These are phyloP conservation scores for Orthosia gothica DNA, from an alignment of 2,888 invertebrate species.

Conservation along the genomic window DNA sequence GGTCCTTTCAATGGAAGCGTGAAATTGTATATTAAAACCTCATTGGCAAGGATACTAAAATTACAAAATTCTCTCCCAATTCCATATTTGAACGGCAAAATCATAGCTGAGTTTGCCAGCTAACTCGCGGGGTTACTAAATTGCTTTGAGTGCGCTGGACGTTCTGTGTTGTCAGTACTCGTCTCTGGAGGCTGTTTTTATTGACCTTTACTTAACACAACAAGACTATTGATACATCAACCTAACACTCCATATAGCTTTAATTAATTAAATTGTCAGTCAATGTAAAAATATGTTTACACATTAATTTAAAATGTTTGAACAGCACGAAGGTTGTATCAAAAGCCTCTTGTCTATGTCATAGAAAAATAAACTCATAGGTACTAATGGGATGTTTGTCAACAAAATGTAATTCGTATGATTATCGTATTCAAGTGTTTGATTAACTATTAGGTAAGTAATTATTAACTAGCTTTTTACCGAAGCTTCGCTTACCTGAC, in stretches of 20 bases:
- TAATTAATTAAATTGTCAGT: slow-evolving; percentile 11
- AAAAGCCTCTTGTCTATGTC: not conserved
- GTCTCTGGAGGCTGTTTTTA: not conserved
- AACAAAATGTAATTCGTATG: slow-evolving; percentile 7
- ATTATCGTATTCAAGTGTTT: not conserved
- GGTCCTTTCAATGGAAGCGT: too few species aligned
- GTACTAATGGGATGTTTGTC: slow-evolving; percentile 9
- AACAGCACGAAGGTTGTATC: slow-evolving; percentile 13
- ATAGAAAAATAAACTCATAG: slow-evolving; percentile 4
- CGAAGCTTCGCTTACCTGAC: too few species aligned
- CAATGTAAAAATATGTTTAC: slow-evolving; percentile 7
- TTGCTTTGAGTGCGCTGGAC: too few species aligned
- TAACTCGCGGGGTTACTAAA: too few species aligned
- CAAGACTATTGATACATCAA: not conserved
- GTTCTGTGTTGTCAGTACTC: not conserved
- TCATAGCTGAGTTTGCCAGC: too few species aligned
- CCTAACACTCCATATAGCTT: not conserved
- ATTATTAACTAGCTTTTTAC: too few species aligned
- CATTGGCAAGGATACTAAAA: too few species aligned
- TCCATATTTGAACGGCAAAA: too few species aligned
- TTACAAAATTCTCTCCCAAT: too few species aligned
- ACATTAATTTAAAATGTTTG: slow-evolving; percentile 8
- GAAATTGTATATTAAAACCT: too few species aligned
- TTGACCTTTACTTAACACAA: not conserved
- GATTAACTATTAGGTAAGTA: not conserved